Evolutionary conservation across 2,797 vertebrate genomes (phyloP).

Genomic region (Propithecus deckenii): DNA sequence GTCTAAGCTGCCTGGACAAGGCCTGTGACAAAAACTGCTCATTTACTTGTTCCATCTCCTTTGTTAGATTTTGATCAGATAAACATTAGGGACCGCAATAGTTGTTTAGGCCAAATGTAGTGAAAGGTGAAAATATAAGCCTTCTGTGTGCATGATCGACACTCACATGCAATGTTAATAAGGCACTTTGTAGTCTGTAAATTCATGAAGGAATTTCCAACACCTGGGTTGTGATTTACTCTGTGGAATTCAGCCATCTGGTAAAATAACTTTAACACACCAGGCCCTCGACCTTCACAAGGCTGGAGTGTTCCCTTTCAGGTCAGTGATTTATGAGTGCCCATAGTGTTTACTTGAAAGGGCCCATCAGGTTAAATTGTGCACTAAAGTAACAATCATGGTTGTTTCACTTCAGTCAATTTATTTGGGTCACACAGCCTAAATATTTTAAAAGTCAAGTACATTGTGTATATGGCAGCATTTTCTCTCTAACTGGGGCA

Average conservation of each 20-base stretch:
- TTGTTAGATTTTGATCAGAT: not conserved
- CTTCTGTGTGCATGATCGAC: not conserved
- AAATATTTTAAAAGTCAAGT: constrained; percentile 35
- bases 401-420: not conserved
- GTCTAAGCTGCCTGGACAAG: not conserved
- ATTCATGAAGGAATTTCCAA: not conserved
- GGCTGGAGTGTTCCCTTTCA: not conserved
- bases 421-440: not conserved
- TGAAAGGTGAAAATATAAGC: not conserved
- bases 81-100: not conserved
- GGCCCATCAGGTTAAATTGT: not conserved
- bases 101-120: not conserved
- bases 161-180: not conserved
- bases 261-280: not conserved
- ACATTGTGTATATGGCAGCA: not conserved
- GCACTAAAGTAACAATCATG: not conserved
- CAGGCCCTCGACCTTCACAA: not conserved
- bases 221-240: not conserved
- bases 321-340: not conserved
- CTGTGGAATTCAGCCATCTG: not conserved
- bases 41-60: not conserved
- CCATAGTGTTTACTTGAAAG: constrained; percentile 11
- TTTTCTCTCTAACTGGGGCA: not conserved
- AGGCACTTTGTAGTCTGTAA: not conserved
- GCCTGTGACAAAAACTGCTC: not conserved